These are phyloP conservation scores for Heliconius ethilla DNA, from an alignment of 2,888 invertebrate genomes.

Conservation along the genomic window DNA sequence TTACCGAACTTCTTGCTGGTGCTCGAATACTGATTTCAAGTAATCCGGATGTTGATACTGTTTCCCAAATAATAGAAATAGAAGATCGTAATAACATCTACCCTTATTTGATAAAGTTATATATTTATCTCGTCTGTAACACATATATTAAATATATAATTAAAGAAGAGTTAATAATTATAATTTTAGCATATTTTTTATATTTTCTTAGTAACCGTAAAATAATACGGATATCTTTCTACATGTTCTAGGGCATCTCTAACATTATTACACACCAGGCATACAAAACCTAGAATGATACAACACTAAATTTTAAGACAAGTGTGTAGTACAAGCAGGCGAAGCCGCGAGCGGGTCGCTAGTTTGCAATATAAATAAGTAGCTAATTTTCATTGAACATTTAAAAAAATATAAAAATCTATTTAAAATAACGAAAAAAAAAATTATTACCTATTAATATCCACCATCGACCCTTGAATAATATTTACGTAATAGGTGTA, in stretches of 20 bases:
- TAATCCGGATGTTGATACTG: slow-evolving; percentile 81
- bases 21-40: slow-evolving; percentile 55
- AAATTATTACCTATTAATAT: slow-evolving; percentile 77
- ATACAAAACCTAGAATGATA: neutral
- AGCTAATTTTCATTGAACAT: neutral
- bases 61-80: slow-evolving; percentile 81
- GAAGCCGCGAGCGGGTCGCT: no score
- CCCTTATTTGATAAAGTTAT: slow-evolving; percentile 72
- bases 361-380: no score
- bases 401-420: neutral
- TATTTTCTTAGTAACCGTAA: neutral
- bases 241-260: neutral
- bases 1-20: slow-evolving; percentile 43
- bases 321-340: no score
- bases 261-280: neutral
- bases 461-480: slow-evolving; percentile 80
- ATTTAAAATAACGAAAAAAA: neutral
- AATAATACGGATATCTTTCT: neutral
- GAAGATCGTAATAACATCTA: slow-evolving; percentile 75
- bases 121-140: slow-evolving; percentile 77
- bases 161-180: neutral
- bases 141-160: neutral
- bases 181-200: no score
- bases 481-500: slow-evolving; percentile 85
- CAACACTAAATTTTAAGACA: no score